Evolutionary conservation across 2,797 vertebrate species (phyloP).

Genomic region (Ptychadena robeensis): DNA sequence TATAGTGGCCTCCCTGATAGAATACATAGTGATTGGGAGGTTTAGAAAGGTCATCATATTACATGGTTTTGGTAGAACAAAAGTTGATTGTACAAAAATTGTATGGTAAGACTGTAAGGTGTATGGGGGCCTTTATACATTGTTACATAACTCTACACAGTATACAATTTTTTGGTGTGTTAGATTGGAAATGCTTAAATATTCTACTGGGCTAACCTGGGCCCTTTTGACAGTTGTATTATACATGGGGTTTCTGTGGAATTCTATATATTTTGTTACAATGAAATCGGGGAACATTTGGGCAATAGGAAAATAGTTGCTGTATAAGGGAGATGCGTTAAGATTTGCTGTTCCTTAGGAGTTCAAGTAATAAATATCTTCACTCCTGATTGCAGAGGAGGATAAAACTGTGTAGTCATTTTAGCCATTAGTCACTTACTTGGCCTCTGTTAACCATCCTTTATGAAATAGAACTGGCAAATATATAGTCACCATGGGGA

Average conservation of each 20-base stretch:
- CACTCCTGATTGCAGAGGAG: slow-evolving; percentile 42
- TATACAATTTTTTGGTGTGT: too few species aligned
- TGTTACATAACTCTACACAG: too few species aligned
- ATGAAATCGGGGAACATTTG: slow-evolving; percentile 22
- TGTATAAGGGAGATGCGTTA: slow-evolving; percentile 27
- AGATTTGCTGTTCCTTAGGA: slow-evolving; percentile 30
- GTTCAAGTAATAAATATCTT: slow-evolving; percentile 41
- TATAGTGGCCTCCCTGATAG: too few species aligned
- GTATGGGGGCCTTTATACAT: too few species aligned
- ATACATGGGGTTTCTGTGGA: not conserved
- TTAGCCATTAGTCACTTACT: slow-evolving; percentile 38
- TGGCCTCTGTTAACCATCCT: slow-evolving; percentile 38
- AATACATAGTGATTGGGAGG: too few species aligned
- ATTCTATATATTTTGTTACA: slow-evolving; percentile 10
- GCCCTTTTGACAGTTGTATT: not conserved
- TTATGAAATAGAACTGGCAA: slow-evolving; percentile 46
- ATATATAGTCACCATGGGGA: slow-evolving; percentile 49
- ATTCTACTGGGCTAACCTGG: slow-evolving; percentile 8
- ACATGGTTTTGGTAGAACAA: too few species aligned
- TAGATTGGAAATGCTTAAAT: not conserved
- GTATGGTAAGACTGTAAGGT: too few species aligned
- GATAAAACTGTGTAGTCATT: slow-evolving; percentile 38
- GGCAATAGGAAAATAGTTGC: slow-evolving; percentile 35
- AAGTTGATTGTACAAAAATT: too few species aligned
- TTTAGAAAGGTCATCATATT: too few species aligned